Percentiles rank a stretch among this genome's conserved stretches.
Conservation (phyloP, 35 echinoderm and acorn worm species). For the Chiridota heheva region DNA sequence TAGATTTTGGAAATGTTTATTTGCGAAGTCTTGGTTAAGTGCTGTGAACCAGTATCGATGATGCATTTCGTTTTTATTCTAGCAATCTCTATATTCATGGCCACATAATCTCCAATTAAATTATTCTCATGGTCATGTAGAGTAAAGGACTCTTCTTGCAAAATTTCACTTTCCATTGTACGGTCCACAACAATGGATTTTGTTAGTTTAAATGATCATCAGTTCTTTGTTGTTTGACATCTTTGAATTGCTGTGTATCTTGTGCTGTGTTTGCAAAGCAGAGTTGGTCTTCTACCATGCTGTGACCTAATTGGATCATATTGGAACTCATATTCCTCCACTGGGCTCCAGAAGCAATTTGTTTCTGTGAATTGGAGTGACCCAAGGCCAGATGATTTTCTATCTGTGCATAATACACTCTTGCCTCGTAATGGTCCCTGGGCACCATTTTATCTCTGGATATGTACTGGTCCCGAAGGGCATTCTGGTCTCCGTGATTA, state of each 20-base stretch:
- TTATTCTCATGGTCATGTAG: background rate
- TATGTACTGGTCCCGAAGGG: too few relatives aligned
- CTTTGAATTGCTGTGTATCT: too few relatives aligned
- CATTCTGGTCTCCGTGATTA: too few relatives aligned
- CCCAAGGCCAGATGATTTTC: too few relatives aligned
- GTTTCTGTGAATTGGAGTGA: too few relatives aligned
- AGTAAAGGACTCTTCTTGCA: background rate
- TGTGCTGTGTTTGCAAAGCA: too few relatives aligned
- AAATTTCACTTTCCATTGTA: background rate
- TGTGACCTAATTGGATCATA: background rate
- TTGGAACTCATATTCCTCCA: background rate
- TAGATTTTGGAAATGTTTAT: background rate
- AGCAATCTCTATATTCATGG: constrained; percentile 1
- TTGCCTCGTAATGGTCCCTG: background rate
- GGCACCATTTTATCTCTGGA: background rate
- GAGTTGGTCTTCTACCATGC: background rate
- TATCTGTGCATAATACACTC: too few relatives aligned
- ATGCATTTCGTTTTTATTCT: constrained; percentile 36
- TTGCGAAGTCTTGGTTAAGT: background rate
- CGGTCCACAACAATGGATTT: constrained; percentile 35
- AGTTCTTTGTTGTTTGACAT: background rate
- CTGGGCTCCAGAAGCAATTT: too few relatives aligned
- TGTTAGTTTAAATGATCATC: constrained; percentile 18
- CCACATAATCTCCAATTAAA: constrained; percentile 13
- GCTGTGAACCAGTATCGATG: constrained; percentile 26